phyloP scores from a whole-genome alignment of 2,113 vertebrate genomes.

The Trachemys scripta region DNA sequence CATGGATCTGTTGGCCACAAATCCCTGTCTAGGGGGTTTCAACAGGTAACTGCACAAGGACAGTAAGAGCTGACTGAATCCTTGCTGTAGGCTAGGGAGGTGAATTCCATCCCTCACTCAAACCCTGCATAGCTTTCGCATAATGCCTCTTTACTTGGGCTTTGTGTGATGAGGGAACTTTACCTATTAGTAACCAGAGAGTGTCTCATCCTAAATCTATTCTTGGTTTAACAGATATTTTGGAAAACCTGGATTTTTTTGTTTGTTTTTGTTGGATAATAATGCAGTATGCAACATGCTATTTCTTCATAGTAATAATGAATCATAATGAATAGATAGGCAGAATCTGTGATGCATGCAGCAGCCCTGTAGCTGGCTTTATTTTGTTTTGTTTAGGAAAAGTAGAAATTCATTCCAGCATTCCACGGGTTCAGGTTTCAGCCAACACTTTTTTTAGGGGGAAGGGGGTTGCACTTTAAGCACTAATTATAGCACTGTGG shows the following conservation, averaged over 20 bases:
- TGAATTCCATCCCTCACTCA: neutral
- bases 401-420: conserved; percentile 27
- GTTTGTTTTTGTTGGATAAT: neutral
- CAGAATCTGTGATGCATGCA: neutral
- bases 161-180: neutral
- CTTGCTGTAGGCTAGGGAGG: fast-evolving
- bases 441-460: neutral
- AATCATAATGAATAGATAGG: neutral
- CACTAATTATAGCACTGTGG: conserved; percentile 63
- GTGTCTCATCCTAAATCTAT: neutral
- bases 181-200: neutral
- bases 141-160: neutral
- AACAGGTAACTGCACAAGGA: fast-evolving
- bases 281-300: neutral
- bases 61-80: neutral
- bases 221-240: neutral
- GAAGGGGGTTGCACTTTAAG: conserved; percentile 39
- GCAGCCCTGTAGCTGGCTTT: neutral
- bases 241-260: neutral
- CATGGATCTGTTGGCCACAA: neutral
- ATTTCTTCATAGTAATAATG: neutral
- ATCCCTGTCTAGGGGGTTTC: neutral
- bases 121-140: neutral
- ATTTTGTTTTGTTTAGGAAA: conserved; percentile 45
- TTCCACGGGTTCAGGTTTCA: conserved; percentile 49